Conservation (phyloP, 2,113 vertebrate genomes). For the Silurus glanis region DNA sequence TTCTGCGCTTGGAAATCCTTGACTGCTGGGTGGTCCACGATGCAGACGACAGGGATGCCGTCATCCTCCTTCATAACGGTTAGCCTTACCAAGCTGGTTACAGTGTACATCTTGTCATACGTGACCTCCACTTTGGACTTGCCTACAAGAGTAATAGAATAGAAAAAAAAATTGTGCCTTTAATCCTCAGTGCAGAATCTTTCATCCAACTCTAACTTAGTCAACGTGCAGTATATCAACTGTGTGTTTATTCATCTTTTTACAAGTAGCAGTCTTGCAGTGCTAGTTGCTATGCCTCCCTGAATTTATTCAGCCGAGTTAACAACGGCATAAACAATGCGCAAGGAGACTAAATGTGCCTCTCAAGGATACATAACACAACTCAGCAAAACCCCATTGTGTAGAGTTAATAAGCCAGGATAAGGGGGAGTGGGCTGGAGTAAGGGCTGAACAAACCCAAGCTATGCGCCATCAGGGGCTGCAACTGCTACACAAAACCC, state of each 20-base stretch:
- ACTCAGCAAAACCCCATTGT: slow-evolving; percentile 40
- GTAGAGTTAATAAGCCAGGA: slow-evolving; percentile 39
- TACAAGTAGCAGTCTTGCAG: neutral
- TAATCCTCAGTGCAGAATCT: neutral
- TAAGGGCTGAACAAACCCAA: slow-evolving; percentile 58
- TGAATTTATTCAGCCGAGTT: slow-evolving; percentile 22
- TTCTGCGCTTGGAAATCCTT: slow-evolving; percentile 91
- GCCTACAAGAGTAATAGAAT: slow-evolving; percentile 61
- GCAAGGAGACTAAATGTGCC: slow-evolving; percentile 25
- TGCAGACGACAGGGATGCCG: slow-evolving; percentile 84
- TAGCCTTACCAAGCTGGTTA: slow-evolving; percentile 86
- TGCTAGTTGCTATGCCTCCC: slow-evolving; percentile 1
- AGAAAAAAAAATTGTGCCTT: neutral
- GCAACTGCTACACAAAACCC: slow-evolving; percentile 24
- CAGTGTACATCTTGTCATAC: slow-evolving; percentile 89
- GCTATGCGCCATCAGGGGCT: slow-evolving; percentile 47
- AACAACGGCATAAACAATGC: slow-evolving; percentile 26
- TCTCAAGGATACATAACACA: slow-evolving; percentile 35
- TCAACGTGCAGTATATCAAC: neutral
- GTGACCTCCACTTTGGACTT: slow-evolving; percentile 86
- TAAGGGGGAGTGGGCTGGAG: slow-evolving; percentile 33
- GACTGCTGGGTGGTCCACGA: slow-evolving; percentile 94
- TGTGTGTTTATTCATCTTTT: neutral
- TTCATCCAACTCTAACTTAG: neutral
- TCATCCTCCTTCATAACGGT: slow-evolving; percentile 90